Base-by-base conservation (phyloP, 2,113 vertebrate species). In the Falcunculus frontatus region DNA sequence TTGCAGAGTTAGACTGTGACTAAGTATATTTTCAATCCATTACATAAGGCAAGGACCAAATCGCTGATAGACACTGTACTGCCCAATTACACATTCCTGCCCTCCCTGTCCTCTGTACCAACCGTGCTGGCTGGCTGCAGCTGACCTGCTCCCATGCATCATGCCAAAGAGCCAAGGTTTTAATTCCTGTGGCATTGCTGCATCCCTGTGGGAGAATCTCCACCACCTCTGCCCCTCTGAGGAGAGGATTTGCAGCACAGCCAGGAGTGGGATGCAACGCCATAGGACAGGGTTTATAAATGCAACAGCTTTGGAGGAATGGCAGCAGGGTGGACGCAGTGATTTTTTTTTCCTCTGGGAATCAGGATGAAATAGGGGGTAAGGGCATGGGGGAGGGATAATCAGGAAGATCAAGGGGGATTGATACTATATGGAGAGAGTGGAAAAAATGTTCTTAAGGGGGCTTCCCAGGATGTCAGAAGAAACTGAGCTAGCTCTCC, bases 1-100 rank as follows among this genome's bases (percentile, higher is more conserved):
- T 46, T 85, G 20, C 42, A 80, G 29, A 20, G 74, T 30, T 46
- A 88, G n/a, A 80, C 13, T 50, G 16, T 30, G n/a, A 72, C 26
- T 25, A 78, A 72, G 26, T 35, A 1, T 27, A 49, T 82, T 76
- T 76, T 69, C 39, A 55, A 77, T 37, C 32, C 23, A 35, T 42
- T 65, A 69, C 20, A 7, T 13, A 80, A 65, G 9, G 42, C 19
- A 68, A 82, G 79, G 83, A 3, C 0, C 5, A 35, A 65, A 64
- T 7, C 0, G 1, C 25, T 53, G 29, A 37, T 0, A 37, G 46
- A 32, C 60, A 37, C n/a, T 1, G 1, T 15, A n/a, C 25, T 60
- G 29, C 4, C 12, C 3, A 4, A 49, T 30, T 14, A 32, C 8
- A 42, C 4, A 1, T 13, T 15, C 16, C 4, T 64, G 41, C 7